Conservation (phyloP, 64 coral and sea anemone genomes). For the Stichodactyla helianthus region DNA sequence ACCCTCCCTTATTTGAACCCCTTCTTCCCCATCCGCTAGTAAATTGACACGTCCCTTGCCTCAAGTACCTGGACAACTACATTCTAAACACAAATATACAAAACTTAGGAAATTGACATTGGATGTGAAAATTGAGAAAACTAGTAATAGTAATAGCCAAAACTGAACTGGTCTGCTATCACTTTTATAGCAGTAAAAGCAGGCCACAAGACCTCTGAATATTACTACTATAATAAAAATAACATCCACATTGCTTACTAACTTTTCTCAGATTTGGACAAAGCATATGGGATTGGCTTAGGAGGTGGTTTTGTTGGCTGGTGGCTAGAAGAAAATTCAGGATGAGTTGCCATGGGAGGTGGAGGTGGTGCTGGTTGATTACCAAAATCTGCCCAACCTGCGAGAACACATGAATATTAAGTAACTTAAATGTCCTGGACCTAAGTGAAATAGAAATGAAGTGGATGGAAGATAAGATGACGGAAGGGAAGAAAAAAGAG, state of each 20-base stretch:
- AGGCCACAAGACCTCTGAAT: not conserved
- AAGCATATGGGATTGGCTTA: slow-evolving; percentile 70
- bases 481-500: not conserved
- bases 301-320: slow-evolving; percentile 57
- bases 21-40: no score
- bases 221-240: not conserved
- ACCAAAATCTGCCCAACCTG: slow-evolving; percentile 74
- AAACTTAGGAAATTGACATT: no score
- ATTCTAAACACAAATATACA: no score
- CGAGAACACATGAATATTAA: not conserved
- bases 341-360: slow-evolving; percentile 71
- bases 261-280: slow-evolving; percentile 35
- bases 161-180: no score
- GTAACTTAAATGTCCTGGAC: no score
- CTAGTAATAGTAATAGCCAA: no score
- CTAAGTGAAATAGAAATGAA: not conserved
- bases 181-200: not conserved
- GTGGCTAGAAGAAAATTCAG: slow-evolving; percentile 29
- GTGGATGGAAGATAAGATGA: no score
- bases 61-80: no score
- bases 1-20: no score
- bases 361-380: slow-evolving; percentile 35
- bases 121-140: no score
- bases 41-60: no score
- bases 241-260: not conserved